Conservation (phyloP, 2,113 vertebrate species). For the Sclerurus mexicanus region DNA sequence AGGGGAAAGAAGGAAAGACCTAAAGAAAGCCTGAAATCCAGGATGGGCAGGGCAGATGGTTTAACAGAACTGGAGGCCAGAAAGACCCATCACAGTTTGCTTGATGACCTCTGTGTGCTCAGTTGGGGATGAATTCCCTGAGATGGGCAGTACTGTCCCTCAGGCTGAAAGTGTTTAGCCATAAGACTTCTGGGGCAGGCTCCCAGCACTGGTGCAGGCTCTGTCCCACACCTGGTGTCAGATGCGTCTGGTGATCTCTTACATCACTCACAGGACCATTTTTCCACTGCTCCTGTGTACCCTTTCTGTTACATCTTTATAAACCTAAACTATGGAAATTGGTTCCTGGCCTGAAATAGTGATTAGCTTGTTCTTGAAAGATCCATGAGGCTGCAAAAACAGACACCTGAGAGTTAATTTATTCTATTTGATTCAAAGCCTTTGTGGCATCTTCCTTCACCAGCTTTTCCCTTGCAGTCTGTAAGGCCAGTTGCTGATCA, state of each 20-base stretch:
- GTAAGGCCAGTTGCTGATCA: background rate
- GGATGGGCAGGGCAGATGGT: background rate
- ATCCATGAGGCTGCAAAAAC: background rate
- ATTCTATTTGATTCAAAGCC: background rate
- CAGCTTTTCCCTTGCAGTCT: background rate
- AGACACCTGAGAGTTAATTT: background rate
- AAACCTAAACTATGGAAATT: background rate
- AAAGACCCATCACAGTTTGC: rapidly evolving
- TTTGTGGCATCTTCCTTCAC: background rate
- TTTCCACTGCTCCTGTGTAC: background rate
- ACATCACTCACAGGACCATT: rapidly evolving
- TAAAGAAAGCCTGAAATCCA: background rate
- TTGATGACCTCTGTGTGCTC: background rate
- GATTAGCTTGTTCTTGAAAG: background rate
- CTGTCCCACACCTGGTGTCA: rapidly evolving
- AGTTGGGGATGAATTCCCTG: rapidly evolving
- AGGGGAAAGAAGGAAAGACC: background rate
- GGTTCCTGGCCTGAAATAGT: background rate
- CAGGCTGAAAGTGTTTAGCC: background rate
- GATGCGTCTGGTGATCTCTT: background rate
- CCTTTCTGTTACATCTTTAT: background rate
- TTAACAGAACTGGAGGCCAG: background rate
- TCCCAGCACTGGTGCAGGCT: rapidly evolving
- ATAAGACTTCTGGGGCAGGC: background rate
- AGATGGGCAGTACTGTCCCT: background rate